These are phyloP conservation scores for Laticauda colubrina DNA, from an alignment of 2,113 vertebrate genomes.

Conservation along the genomic window DNA sequence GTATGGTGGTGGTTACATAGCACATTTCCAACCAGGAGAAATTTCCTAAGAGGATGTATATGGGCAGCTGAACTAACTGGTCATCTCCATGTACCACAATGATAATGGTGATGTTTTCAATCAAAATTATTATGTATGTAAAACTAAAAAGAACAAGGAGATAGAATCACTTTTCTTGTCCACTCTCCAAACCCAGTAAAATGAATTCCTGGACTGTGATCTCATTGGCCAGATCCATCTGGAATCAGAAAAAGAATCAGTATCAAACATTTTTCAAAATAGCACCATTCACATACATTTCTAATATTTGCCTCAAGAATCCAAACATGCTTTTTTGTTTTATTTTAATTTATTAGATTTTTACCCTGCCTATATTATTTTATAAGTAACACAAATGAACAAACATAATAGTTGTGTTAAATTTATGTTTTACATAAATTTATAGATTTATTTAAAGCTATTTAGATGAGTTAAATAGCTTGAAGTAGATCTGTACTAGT, in stretches of 20 bases:
- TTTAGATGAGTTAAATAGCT: too few relatives aligned
- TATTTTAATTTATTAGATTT: too few relatives aligned
- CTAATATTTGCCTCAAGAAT: too few relatives aligned
- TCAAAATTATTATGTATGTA: background rate
- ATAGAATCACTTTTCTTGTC: background rate
- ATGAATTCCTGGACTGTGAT: background rate
- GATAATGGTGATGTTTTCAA: background rate
- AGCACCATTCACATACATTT: too few relatives aligned
- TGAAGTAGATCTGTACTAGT: too few relatives aligned
- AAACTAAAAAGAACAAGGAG: background rate
- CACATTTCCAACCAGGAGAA: conserved; percentile 54
- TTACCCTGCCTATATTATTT: too few relatives aligned
- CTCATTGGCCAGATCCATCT: background rate
- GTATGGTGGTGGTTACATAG: conserved; percentile 35
- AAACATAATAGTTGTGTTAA: too few relatives aligned
- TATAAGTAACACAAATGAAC: too few relatives aligned
- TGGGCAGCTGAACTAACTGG: conserved; percentile 34
- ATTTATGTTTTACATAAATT: too few relatives aligned
- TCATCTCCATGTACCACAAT: background rate
- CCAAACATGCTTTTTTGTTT: too few relatives aligned
- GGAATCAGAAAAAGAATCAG: background rate
- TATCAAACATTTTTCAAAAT: background rate
- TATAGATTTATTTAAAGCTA: too few relatives aligned
- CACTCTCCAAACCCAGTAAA: background rate
- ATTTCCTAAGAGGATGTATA: conserved; percentile 52